phyloP scores from a whole-genome alignment of 1,140 invertebrate genomes.

The Drosophila setifemur region DNA sequence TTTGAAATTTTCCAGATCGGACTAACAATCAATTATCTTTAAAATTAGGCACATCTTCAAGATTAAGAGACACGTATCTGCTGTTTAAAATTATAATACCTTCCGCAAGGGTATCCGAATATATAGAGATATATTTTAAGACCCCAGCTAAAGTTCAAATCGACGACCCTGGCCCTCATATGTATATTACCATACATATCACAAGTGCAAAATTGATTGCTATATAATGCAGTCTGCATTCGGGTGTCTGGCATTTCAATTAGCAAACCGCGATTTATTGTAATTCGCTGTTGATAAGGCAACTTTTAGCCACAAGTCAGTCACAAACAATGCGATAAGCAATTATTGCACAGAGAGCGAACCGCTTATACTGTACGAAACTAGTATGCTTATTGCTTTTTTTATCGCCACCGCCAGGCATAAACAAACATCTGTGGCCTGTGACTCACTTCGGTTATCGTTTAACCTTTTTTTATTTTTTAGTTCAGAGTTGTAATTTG shows the following conservation, averaged over 20 bases:
- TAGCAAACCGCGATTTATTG: conserved; percentile 41
- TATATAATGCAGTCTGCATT: conserved; percentile 2
- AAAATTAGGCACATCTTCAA: too few relatives aligned
- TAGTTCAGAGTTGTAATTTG: not conserved
- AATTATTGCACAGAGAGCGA: not conserved
- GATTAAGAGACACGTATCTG: too few relatives aligned
- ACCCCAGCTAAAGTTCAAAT: too few relatives aligned
- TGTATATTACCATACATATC: too few relatives aligned
- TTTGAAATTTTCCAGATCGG: too few relatives aligned
- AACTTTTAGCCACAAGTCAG: not conserved
- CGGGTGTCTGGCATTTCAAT: conserved; percentile 57
- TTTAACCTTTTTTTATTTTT: not conserved
- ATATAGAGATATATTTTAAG: too few relatives aligned
- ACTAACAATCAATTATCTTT: too few relatives aligned
- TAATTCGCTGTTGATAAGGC: conserved; percentile 2
- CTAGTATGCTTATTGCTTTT: not conserved
- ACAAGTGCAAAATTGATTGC: not conserved
- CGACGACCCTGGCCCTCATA: too few relatives aligned
- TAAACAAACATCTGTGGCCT: conserved; percentile 3
- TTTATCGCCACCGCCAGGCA: not conserved
- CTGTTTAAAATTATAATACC: too few relatives aligned
- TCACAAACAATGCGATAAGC: conserved; percentile 4
- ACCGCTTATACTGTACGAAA: conserved; percentile 1
- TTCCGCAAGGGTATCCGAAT: too few relatives aligned
- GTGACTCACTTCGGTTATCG: conserved; percentile 17